Percentiles rank a stretch among this genome's conserved stretches.
These are phyloP conservation scores for Pangasius krempfi DNA, from an alignment of 2,797 vertebrate genomes.

Conservation along the genomic window DNA sequence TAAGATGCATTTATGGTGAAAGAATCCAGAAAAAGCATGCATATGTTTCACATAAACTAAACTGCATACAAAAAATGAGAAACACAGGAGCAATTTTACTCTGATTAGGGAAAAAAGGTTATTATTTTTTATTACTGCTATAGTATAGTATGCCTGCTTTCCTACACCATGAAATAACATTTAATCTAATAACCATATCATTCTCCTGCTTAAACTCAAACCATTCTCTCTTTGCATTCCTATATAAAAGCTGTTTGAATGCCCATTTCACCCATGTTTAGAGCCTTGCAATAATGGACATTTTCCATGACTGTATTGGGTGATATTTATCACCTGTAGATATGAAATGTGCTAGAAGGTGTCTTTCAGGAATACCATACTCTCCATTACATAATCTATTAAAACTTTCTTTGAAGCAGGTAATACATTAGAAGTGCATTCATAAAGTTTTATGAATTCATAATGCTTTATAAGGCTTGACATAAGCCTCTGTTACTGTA, in stretches of 20 bases:
- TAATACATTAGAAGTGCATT: not conserved
- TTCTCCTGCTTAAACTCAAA: not conserved
- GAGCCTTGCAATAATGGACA: not conserved
- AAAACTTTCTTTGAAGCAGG: not conserved
- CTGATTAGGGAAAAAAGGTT: not conserved
- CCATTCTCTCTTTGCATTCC: not conserved
- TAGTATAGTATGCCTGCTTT: not conserved
- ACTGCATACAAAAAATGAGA: not conserved
- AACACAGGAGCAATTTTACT: not conserved
- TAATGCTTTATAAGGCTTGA: not conserved
- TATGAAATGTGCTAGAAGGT: not conserved
- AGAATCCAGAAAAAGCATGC: not conserved
- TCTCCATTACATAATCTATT: not conserved
- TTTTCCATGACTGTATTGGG: not conserved
- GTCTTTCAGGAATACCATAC: not conserved
- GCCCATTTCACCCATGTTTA: not conserved
- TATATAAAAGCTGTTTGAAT: not conserved
- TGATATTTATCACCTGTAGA: not conserved
- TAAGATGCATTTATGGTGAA: conserved; percentile 1
- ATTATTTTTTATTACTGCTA: not conserved
- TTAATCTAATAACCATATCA: not conserved
- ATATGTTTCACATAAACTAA: not conserved
- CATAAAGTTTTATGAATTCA: not conserved
- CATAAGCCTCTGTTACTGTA: not conserved
- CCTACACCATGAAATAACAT: not conserved